phyloP scores from a whole-genome alignment of 2,888 invertebrate species.

The Melitaea athalia region DNA sequence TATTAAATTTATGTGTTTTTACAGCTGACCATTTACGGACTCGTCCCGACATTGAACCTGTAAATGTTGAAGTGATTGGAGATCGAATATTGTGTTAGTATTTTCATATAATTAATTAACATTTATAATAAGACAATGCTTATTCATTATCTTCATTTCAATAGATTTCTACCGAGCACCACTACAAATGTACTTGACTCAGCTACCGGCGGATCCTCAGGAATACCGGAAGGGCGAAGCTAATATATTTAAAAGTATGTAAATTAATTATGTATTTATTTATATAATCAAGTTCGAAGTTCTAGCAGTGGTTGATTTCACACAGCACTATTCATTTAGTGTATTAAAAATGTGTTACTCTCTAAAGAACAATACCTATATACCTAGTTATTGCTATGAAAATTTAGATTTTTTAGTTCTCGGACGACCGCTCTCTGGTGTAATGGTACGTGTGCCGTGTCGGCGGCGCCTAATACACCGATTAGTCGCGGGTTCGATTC shows the following conservation, averaged over 20 bases:
- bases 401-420: too few species aligned
- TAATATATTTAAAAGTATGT: slow-evolving; percentile 69
- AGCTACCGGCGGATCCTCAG: slow-evolving; percentile 60
- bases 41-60: slow-evolving; percentile 57
- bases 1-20: not conserved
- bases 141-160: slow-evolving; percentile 27
- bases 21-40: slow-evolving; percentile 62
- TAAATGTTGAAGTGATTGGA: slow-evolving; percentile 51
- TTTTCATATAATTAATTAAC: not conserved
- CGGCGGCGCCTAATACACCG: too few species aligned
- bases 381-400: too few species aligned
- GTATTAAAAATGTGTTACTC: too few species aligned
- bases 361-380: too few species aligned
- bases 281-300: too few species aligned
- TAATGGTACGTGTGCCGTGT: too few species aligned
- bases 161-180: slow-evolving; percentile 73
- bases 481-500: too few species aligned
- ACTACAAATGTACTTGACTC: slow-evolving; percentile 59
- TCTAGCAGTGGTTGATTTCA: too few species aligned
- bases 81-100: slow-evolving; percentile 68
- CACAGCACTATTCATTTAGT: too few species aligned
- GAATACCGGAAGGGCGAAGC: slow-evolving; percentile 71
- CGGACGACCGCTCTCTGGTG: too few species aligned
- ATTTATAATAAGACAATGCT: not conserved
- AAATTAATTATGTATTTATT: too few species aligned